Base-by-base conservation (phyloP, 1,140 invertebrate species). In the Solenopsis fugax region DNA sequence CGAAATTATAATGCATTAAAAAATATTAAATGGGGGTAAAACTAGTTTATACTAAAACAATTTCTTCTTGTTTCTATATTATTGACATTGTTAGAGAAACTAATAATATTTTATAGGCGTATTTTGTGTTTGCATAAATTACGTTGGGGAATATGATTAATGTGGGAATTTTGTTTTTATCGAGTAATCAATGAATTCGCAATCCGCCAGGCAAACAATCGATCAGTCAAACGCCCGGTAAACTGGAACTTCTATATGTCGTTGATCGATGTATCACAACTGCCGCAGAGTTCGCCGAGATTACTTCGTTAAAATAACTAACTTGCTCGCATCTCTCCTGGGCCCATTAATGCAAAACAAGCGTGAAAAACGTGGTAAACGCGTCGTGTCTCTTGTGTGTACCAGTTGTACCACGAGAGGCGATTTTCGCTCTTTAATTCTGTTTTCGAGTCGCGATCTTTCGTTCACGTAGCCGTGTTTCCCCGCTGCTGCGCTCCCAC, bases 211-310 rank as follows among this genome's bases (percentile, higher is more conserved):
- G 3, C 58, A 60, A 60, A 29, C 58, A 29, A 72, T 54, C 21
- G 37, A 60, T 12, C 12, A 7, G n/a, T 21, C n/a, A 67, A 67
- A 41, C 10, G 45, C 2, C 41, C 56, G 21, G 2, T 45, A 29
- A 69, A 80, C 9, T 54, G 24, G 67, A 69, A 80, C n/a, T 24
- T 2, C 13, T 37, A 80, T 41, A 69, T 24, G n/a, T 67, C 21
- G 45, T 29, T 37, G 13, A 37, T 41, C 29, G 13, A 80, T 80
- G 12, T 80, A 29, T 16, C 48, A 18, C 6, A 9, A 37, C 13
- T 37, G 58, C 3, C 21, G 37, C 18, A 67, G 45, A 29, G 29
- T 80, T 69, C 1, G 37, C 37, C 29, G 62, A 52, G 48, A 54
- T 80, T 67, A 52, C n/a, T 24, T 24, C 0, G 4, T 13, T 69